Base-by-base conservation (phyloP, 2,797 vertebrate species). In the Enteromius unitaeniatus region DNA sequence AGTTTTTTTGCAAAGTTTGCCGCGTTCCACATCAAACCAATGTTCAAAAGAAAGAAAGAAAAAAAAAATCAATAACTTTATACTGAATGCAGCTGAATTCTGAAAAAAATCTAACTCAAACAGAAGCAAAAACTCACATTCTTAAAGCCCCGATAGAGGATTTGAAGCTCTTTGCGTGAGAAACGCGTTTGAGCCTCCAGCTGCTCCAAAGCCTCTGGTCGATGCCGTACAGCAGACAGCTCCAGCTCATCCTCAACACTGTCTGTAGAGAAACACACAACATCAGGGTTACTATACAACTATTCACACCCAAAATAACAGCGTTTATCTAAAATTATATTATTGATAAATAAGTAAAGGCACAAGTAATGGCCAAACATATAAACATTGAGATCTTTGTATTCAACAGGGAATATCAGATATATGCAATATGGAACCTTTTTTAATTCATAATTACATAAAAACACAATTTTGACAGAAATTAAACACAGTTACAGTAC, bases 221-320 rank as follows among this genome's bases (percentile, higher is more conserved):
- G 97, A 92, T 99, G 97, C 86, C 98, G 97, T 82, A 97, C 97
- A 0, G 97, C 95, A 21, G 98, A 97, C 87, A 97, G 95, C 92
- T 99, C 98, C 90, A 99, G 94, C 91, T 99, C 98, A 96, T 99
- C 98, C 95, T 99, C 98, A 67, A 99, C 94, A 86, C 97, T 99
- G 93, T 99, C 98, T 99, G 95, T 76, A 86, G 90, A 90, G 89
- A 23, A 85, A 92, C 76, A 49, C 60, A 81, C 21, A 85, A 45
- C n/a, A 34, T 64, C 37, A 19, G n/a, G 11, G 3, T 42, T 80
- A 64, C 0, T 2, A 31, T 28, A 19, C 31, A 78, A 3, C 23
- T 65, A 14, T 15, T 42, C 68, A 26, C 21, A 49, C 10, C 47
- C 42, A 53, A 11, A 6, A 19, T 47, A 15, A 47, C 37, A 78